These are phyloP conservation scores for Palloptera scutellata DNA, from an alignment of 2,888 invertebrate genomes.

Conservation along the genomic window DNA sequence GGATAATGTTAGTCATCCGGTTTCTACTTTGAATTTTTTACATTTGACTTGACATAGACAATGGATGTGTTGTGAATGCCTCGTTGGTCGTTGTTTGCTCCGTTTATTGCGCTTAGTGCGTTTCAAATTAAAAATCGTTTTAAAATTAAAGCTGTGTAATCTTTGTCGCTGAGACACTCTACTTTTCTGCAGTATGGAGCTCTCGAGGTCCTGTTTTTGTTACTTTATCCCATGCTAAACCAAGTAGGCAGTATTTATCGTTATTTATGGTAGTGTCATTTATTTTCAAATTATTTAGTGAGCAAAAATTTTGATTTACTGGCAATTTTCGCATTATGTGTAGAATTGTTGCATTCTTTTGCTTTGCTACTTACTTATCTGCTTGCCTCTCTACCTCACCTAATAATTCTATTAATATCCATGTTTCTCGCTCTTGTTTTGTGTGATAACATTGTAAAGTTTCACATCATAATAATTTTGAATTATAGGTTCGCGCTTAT, in stretches of 20 bases:
- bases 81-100: background rate
- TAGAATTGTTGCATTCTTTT: background rate
- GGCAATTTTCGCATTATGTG: background rate
- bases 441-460: constrained; percentile 16
- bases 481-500: constrained; percentile 40
- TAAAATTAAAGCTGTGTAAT: background rate
- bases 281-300: too few species aligned
- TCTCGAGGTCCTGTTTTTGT: background rate
- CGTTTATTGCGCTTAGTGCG: background rate
- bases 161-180: background rate
- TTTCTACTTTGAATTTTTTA: constrained; percentile 27
- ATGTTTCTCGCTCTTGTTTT: constrained; percentile 40
- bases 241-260: background rate
- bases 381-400: constrained; percentile 8
- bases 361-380: background rate
- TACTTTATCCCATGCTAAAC: background rate
- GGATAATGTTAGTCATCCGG: constrained; percentile 1
- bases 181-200: background rate
- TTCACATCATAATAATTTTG: constrained; percentile 46
- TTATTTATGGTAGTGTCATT: background rate
- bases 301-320: too few species aligned
- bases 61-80: constrained; percentile 23
- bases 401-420: constrained; percentile 45
- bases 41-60: constrained; percentile 48
- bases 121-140: constrained; percentile 20